Conservation (phyloP, 1,140 invertebrate genomes). For the Chrysoperla carnea region DNA sequence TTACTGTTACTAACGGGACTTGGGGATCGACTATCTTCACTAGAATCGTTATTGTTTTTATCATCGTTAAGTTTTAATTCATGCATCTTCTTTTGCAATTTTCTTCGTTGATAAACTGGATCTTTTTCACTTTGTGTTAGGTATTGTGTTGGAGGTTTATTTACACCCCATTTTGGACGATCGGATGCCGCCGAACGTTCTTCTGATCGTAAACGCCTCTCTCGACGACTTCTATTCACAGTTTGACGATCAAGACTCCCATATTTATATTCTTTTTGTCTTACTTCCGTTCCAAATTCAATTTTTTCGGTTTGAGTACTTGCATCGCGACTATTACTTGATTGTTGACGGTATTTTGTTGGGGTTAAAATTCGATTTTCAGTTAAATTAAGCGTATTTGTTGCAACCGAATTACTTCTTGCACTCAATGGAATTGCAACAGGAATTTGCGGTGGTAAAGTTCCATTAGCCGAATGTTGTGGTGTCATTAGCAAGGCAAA, state of each 20-base stretch:
- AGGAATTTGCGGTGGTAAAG: conserved; percentile 11
- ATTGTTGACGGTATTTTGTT: conserved; percentile 32
- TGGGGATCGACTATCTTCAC: conserved; percentile 34
- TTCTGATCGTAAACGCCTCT: conserved; percentile 27
- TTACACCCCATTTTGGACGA: conserved; percentile 47
- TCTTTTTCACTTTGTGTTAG: conserved; percentile 62
- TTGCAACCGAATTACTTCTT: neutral
- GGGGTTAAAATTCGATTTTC: conserved; percentile 38
- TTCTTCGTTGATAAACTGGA: conserved; percentile 47
- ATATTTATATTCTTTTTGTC: conserved; percentile 14
- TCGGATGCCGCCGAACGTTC: conserved; percentile 30
- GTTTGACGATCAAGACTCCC: conserved; percentile 15
- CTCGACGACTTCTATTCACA: conserved; percentile 24
- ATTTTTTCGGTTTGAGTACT: conserved; percentile 44
- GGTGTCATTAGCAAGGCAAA: conserved; percentile 34
- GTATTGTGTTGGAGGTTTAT: conserved; percentile 48
- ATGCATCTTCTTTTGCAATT: conserved; percentile 34
- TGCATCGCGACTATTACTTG: conserved; percentile 32
- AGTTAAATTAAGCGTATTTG: conserved; percentile 10
- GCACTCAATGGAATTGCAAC: conserved; percentile 8
- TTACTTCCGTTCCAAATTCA: conserved; percentile 11
- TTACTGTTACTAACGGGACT: conserved; percentile 19
- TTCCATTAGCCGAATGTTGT: conserved; percentile 9
- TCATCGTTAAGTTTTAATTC: conserved; percentile 22
- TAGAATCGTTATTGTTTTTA: conserved; percentile 23